These are phyloP conservation scores for Temnothorax curvispinosus DNA, from an alignment of 1,140 invertebrate genomes.

Conservation along the genomic window DNA sequence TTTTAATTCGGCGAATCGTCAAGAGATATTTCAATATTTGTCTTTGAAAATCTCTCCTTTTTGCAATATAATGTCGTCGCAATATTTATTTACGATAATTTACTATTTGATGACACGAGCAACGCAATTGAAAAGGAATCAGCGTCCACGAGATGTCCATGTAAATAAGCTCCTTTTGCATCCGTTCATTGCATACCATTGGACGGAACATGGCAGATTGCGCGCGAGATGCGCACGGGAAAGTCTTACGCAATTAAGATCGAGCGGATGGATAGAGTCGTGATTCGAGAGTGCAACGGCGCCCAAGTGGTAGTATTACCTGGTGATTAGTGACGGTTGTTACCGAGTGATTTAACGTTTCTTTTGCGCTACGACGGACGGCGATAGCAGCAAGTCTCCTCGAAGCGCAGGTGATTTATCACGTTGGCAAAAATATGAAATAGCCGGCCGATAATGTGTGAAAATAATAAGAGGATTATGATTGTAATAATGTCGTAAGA, in stretches of 20 bases:
- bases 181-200: not conserved
- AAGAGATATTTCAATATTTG: not conserved
- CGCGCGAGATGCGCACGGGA: slow-evolving; percentile 13
- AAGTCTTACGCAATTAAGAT: slow-evolving; percentile 52
- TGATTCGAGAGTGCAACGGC: slow-evolving; percentile 8
- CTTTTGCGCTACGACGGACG: not conserved
- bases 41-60: not conserved
- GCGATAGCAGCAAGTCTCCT: not conserved
- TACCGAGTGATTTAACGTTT: slow-evolving; percentile 31
- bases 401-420: slow-evolving; percentile 23
- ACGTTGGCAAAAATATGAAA: slow-evolving; percentile 11
- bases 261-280: slow-evolving; percentile 27
- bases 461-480: slow-evolving; percentile 37
- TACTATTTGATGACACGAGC: not conserved
- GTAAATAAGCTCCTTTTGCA: not conserved
- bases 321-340: slow-evolving; percentile 47
- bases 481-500: slow-evolving; percentile 30
- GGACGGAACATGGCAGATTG: not conserved
- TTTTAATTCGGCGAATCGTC: not conserved
- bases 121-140: not conserved
- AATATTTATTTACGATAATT: slow-evolving; percentile 5
- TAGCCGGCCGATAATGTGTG: slow-evolving; percentile 1
- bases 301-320: slow-evolving; percentile 31
- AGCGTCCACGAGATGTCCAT: not conserved
- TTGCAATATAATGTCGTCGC: not conserved